Conservation (phyloP, 2,113 vertebrate species). For the Epinephelus moara region DNA sequence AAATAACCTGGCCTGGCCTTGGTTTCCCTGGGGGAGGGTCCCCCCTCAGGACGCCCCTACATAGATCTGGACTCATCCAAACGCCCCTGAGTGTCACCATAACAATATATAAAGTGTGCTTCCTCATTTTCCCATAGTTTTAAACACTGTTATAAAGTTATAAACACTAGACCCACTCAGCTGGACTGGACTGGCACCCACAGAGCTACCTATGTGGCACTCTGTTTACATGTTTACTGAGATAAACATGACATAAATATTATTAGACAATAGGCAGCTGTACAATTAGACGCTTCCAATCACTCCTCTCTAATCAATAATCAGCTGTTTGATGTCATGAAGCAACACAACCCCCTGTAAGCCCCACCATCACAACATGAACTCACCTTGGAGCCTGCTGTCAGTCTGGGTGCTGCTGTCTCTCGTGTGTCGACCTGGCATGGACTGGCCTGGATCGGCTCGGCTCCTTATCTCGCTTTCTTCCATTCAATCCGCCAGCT, state of each 20-base stretch:
- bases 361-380: background rate
- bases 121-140: too few relatives aligned
- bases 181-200: background rate
- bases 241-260: background rate
- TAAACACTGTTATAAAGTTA: too few relatives aligned
- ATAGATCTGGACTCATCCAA: too few relatives aligned
- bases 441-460: conserved; percentile 14
- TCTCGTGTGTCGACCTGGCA: conserved; percentile 36
- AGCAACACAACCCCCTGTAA: background rate
- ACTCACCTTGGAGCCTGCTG: conserved; percentile 80
- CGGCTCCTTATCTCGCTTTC: conserved; percentile 15
- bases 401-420: conserved; percentile 78
- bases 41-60: too few relatives aligned
- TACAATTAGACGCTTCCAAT: too few relatives aligned
- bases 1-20: too few relatives aligned
- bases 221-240: too few relatives aligned
- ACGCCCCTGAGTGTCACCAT: too few relatives aligned
- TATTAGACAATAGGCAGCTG: background rate
- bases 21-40: too few relatives aligned
- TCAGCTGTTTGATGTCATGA: background rate
- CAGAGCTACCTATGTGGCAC: background rate
- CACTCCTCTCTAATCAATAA: background rate
- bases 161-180: background rate
- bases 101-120: too few relatives aligned
- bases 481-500: conserved; percentile 64